A percentile compares a stretch with the other conserved stretches of the same genome.
Evolutionary conservation across 2,797 vertebrate genomes (phyloP).

Genomic region (Sardinella longiceps): DNA sequence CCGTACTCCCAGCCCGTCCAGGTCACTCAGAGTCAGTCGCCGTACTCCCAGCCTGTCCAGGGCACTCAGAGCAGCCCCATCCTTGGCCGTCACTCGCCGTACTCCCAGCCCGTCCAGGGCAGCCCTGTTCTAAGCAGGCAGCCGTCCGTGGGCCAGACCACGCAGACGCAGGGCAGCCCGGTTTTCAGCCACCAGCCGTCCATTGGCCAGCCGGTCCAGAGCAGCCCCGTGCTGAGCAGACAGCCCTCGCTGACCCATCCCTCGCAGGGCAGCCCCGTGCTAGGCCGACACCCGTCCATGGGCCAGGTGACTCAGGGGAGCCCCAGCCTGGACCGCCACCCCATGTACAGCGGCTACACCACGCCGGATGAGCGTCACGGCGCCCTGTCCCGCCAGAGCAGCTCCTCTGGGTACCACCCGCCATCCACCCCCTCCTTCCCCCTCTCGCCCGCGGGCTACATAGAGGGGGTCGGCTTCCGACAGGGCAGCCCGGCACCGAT

Average conservation of each 20-base stretch:
- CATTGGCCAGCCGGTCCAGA: conserved; percentile 55
- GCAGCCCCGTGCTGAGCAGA: conserved; percentile 64
- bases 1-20: too few relatives aligned
- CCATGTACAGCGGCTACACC: conserved; percentile 85
- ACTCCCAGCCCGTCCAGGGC: conserved; percentile 55
- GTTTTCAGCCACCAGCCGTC: conserved; percentile 75
- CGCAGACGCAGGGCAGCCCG: conserved; percentile 81
- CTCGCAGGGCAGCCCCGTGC: conserved; percentile 72
- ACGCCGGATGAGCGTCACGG: conserved; percentile 87
- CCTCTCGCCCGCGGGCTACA: conserved; percentile 82
- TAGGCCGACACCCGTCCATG: conserved; percentile 68
- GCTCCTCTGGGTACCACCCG: conserved; percentile 91
- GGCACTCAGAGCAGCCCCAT: conserved; percentile 51
- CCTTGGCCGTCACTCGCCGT: conserved; percentile 31
- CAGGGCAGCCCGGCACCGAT: conserved; percentile 82
- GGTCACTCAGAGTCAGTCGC: too few relatives aligned
- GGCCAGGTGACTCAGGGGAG: conserved; percentile 73
- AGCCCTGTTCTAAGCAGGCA: conserved; percentile 85
- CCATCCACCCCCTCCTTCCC: conserved; percentile 95
- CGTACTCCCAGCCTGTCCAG: too few relatives aligned
- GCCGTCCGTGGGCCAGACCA: conserved; percentile 64
- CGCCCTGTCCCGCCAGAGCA: conserved; percentile 90
- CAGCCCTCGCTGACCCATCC: conserved; percentile 71
- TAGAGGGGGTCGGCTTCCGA: conserved; percentile 77
- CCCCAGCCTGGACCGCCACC: conserved; percentile 85